phyloP scores from a whole-genome alignment of 1,140 invertebrate species.

The Drosophila sturtevanti region DNA sequence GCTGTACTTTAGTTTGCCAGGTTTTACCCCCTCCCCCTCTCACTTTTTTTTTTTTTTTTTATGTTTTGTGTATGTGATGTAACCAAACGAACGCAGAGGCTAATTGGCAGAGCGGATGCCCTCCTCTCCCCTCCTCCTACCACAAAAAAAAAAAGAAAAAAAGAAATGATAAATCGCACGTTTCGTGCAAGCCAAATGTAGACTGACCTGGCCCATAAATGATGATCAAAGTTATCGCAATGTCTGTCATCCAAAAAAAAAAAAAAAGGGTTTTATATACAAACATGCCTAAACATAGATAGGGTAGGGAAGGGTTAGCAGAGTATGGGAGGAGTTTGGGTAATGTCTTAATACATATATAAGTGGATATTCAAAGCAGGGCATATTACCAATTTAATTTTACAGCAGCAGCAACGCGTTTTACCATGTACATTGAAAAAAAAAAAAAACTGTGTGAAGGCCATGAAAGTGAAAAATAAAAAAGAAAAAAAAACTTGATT shows the following conservation, averaged over 20 bases:
- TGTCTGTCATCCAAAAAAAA: conserved; percentile 3
- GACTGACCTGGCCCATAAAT: conserved; percentile 41
- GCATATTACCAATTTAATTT: conserved; percentile 64
- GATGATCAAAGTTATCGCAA: conserved; percentile 54
- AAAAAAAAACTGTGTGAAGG: conserved; percentile 73
- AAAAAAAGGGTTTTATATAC: not conserved
- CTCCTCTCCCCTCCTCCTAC: not conserved
- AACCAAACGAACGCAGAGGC: conserved; percentile 42
- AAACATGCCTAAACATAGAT: not conserved
- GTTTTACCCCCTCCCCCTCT: conserved; percentile 22
- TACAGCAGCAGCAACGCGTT: conserved; percentile 25
- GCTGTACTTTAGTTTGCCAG: conserved; percentile 56
- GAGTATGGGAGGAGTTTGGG: not conserved
- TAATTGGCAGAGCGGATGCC: conserved; percentile 76
- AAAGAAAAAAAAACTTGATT: conserved; percentile 55
- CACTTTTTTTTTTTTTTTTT: too few relatives aligned
- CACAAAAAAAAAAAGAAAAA: conserved; percentile 37
- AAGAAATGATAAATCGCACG: conserved; percentile 68
- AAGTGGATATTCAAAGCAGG: conserved; percentile 62
- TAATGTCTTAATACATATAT: conserved; percentile 20
- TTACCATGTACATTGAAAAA: conserved; percentile 55
- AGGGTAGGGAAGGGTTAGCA: not conserved
- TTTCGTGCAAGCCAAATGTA: conserved; percentile 24
- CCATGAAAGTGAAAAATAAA: conserved; percentile 71
- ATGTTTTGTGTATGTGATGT: conserved; percentile 48